Conservation (phyloP, 2,888 invertebrate genomes). For the Ferdinandea cuprea region DNA sequence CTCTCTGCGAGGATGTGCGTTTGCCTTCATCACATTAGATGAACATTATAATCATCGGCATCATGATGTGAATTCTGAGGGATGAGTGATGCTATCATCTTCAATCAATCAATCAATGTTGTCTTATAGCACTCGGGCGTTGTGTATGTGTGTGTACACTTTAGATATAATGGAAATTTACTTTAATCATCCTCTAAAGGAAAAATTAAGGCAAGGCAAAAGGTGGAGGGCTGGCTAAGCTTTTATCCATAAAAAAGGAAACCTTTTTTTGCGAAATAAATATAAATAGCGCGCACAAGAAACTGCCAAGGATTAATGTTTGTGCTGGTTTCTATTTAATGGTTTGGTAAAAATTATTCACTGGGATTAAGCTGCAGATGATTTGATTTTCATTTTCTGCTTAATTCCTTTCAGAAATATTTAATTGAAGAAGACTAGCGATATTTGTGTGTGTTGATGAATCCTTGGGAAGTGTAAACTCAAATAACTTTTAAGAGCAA, state of each 20-base stretch:
- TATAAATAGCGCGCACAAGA: slow-evolving; percentile 4
- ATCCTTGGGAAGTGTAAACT: too few species aligned
- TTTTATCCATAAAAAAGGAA: not conserved
- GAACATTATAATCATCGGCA: slow-evolving; percentile 12
- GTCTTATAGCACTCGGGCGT: not conserved
- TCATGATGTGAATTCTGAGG: too few species aligned
- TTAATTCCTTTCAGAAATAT: not conserved
- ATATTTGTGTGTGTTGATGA: too few species aligned
- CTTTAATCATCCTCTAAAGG: slow-evolving; percentile 45
- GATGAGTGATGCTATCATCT: slow-evolving; percentile 28
- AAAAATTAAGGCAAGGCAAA: slow-evolving; percentile 27
- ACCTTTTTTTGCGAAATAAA: slow-evolving; percentile 2
- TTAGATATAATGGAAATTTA: slow-evolving; percentile 48
- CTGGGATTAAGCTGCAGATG: slow-evolving; percentile 11
- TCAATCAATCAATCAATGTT: slow-evolving; percentile 69
- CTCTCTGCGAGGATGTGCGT: not conserved
- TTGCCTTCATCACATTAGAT: not conserved
- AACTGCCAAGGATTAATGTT: slow-evolving; percentile 55
- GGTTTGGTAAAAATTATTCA: slow-evolving; percentile 1
- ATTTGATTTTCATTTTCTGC: not conserved
- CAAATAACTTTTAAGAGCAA: too few species aligned
- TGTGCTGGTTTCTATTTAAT: slow-evolving; percentile 5
- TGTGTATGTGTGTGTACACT: slow-evolving; percentile 1
- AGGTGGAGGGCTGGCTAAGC: not conserved
- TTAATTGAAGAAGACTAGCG: not conserved